phyloP scores from a whole-genome alignment of 2,797 vertebrate genomes.

The Odontamblyopus rebecca region DNA sequence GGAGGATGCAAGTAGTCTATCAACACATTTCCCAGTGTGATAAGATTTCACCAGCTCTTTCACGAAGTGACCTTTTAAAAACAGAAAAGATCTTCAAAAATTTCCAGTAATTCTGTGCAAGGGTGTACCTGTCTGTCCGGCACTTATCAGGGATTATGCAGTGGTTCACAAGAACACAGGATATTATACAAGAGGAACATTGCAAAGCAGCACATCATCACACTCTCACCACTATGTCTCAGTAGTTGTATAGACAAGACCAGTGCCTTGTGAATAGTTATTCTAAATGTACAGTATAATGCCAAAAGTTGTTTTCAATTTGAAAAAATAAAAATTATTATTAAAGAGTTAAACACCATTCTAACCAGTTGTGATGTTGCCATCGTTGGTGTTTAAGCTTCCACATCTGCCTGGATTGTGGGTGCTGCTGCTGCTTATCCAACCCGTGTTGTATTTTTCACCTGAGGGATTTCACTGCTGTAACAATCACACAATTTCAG shows the following conservation, averaged over 20 bases:
- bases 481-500: constrained; percentile 66
- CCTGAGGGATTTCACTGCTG: constrained; percentile 55
- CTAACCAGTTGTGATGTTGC: not conserved
- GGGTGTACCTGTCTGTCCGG: constrained; percentile 15
- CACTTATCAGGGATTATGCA: not conserved
- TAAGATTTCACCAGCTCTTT: constrained; percentile 15
- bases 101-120: constrained; percentile 22
- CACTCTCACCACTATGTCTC: not conserved
- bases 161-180: not conserved
- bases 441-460: constrained; percentile 58
- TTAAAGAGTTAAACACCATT: not conserved
- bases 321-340: not conserved
- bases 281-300: not conserved
- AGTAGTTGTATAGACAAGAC: not conserved
- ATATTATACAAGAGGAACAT: constrained; percentile 5
- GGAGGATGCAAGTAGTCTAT: constrained; percentile 8
- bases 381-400: constrained; percentile 30
- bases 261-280: not conserved
- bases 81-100: constrained; percentile 18
- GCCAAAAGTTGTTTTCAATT: not conserved
- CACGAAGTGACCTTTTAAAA: constrained; percentile 23
- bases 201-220: constrained; percentile 1
- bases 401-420: constrained; percentile 44
- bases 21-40: constrained; percentile 4
- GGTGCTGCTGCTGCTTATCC: constrained; percentile 27